Percentiles rank a stretch among this genome's conserved stretches.
Evolutionary conservation across 1,140 invertebrate genomes (phyloP).

Genomic region (Rhyacophila brunnea): DNA sequence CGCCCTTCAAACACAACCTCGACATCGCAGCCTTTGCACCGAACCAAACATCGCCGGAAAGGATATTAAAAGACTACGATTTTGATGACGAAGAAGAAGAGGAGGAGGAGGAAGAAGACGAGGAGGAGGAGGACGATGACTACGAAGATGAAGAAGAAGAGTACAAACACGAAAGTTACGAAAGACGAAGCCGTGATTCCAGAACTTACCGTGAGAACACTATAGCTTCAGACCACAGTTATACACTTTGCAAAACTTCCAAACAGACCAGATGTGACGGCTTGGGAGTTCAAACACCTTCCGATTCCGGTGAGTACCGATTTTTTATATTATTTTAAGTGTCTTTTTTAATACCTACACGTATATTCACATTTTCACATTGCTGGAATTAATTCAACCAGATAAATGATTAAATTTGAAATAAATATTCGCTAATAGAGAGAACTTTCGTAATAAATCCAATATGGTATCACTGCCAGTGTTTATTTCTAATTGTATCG

Average conservation of each 20-base stretch:
- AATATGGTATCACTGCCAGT: too few relatives aligned
- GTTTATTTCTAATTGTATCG: background rate
- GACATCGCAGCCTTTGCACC: conserved; percentile 38
- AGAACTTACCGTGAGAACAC: conserved; percentile 39
- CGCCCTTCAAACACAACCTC: conserved; percentile 39
- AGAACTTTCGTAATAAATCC: background rate
- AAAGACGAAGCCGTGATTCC: conserved; percentile 37
- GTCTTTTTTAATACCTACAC: too few relatives aligned
- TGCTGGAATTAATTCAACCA: too few relatives aligned
- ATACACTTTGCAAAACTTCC: conserved; percentile 59
- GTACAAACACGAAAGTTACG: background rate
- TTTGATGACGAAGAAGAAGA: background rate
- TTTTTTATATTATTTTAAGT: too few relatives aligned
- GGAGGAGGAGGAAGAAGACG: background rate
- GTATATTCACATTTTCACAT: too few relatives aligned
- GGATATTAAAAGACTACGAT: too few relatives aligned
- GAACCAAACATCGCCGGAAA: conserved; percentile 25
- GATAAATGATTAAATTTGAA: background rate
- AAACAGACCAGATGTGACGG: conserved; percentile 56
- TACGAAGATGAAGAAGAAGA: background rate
- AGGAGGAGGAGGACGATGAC: conserved; percentile 7
- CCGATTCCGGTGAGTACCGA: conserved; percentile 85
- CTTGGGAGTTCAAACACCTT: conserved; percentile 76
- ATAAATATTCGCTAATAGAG: background rate
- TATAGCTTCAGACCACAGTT: conserved; percentile 66